A percentile compares a stretch with the other conserved stretches of the same genome.
Conservation (phyloP, 2,797 vertebrate species). For the Gadopsis bispinosus region DNA sequence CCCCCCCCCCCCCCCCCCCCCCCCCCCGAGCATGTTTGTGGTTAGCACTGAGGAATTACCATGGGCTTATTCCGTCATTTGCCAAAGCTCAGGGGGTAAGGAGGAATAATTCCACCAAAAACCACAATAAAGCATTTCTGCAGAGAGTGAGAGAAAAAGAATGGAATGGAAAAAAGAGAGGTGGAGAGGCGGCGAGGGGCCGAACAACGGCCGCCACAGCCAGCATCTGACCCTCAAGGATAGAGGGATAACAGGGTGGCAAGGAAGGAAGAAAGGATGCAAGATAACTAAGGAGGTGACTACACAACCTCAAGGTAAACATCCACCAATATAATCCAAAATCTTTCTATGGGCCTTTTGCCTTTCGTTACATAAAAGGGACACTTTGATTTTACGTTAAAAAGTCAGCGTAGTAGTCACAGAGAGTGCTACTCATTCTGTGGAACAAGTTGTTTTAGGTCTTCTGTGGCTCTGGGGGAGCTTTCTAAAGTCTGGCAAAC, state of each 20-base stretch:
- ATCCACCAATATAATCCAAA: background rate
- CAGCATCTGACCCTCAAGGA: slow-evolving; percentile 38
- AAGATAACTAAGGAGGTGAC: slow-evolving; percentile 6
- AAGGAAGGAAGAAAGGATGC: background rate
- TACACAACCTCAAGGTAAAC: slow-evolving; percentile 33
- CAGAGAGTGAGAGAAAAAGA: slow-evolving; percentile 61
- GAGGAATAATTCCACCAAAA: slow-evolving; percentile 67
- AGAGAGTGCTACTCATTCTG: background rate
- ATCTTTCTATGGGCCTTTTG: background rate
- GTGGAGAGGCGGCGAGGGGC: slow-evolving; percentile 4
- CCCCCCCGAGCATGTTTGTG: slow-evolving; percentile 71
- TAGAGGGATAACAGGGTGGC: slow-evolving; percentile 13
- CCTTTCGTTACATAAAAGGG: background rate
- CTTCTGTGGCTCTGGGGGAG: background rate
- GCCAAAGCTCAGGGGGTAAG: slow-evolving; percentile 70
- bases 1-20: no score
- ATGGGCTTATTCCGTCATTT: slow-evolving; percentile 71
- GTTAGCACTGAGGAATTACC: slow-evolving; percentile 73
- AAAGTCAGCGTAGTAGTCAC: background rate
- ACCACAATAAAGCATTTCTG: slow-evolving; percentile 77
- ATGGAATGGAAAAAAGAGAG: slow-evolving; percentile 58
- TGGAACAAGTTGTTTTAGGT: background rate
- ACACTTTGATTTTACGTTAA: background rate
- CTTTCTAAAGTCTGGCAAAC: background rate
- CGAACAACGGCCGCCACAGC: slow-evolving; percentile 30